Evolutionary conservation across 2,888 invertebrate genomes (phyloP), one percentile per base, ranked within the genome.

Genomic region (Cephus nigrinus): DNA sequence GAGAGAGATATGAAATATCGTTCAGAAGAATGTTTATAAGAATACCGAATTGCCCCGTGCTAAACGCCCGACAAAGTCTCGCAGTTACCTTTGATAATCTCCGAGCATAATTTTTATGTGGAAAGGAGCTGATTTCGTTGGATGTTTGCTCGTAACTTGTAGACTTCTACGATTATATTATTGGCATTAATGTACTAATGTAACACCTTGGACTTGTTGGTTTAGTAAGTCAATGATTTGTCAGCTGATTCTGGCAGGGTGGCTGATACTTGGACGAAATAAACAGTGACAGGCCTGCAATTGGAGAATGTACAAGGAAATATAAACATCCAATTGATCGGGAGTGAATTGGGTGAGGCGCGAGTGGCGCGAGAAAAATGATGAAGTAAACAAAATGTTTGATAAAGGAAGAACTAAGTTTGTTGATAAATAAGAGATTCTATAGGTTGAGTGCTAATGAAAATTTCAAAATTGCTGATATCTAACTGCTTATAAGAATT

Each of bases 1-100:
- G 75, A 30, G 69, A 76, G 33, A 30, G 71, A 34, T 69, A 75
- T 75, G 78, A 78, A 78, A 55, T 55, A 55, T 55, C 55, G 9
- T 23, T 1, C 55, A 55, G 55, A 23, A 55, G 55, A 55, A 23
- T 23, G 23, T 55, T 55, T 55, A 55, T 23, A 5, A 55, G 55
- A 55, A 55, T 55, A 55, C 55, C 55, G 55, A 55, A 23, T 55
- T 23, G 23, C 55, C 23, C 9, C 23, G 55, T 55, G 55, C 0
- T 55, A 55, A 55, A 55, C 55, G 15, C 55, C 55, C 55, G 55
- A 55, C 55, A 55, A 55, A 55, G 55, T 23, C 55, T 0, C 55
- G 55, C 55, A 23, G 55, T 55, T 55, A 55, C 5, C 55, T 55
- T 55, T 23, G 55, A 55, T 55, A 9, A 55, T 55, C 23, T 55